phyloP scores from a whole-genome alignment of 2,113 vertebrate species.

The Lepidothrix coronata region DNA sequence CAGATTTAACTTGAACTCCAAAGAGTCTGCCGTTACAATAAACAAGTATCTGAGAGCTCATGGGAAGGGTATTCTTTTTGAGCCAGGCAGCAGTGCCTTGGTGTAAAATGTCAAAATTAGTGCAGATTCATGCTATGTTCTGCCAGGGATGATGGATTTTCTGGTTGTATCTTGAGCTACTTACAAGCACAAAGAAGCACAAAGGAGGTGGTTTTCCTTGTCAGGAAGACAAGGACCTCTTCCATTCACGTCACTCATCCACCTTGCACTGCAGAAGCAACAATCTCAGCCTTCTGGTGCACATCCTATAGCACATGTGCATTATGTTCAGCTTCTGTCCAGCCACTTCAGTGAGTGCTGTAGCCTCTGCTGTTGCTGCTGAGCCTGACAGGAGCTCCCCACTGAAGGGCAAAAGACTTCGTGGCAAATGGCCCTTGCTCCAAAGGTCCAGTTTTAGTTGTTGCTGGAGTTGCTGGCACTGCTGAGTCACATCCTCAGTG shows the following conservation, averaged over 20 bases:
- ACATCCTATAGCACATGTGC: rapidly evolving
- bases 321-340: rapidly evolving
- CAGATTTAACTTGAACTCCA: not conserved
- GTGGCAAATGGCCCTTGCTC: not conserved
- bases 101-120: not conserved
- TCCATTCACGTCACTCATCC: not conserved
- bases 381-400: rapidly evolving
- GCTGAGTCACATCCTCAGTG: not conserved
- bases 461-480: not conserved
- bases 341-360: not conserved
- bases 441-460: rapidly evolving
- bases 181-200: not conserved
- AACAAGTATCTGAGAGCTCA: not conserved
- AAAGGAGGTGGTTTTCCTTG: not conserved
- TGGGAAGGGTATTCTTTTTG: rapidly evolving
- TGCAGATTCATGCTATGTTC: not conserved
- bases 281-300: not conserved
- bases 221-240: not conserved
- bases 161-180: not conserved
- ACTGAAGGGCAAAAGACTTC: not conserved
- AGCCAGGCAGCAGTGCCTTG: not conserved
- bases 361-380: not conserved
- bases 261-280: not conserved
- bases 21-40: not conserved
- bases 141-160: not conserved